Percentiles rank a stretch among this genome's conserved stretches.
These are phyloP conservation scores for Sinocyclocheilus anshuiensis DNA, from an alignment of 2,113 vertebrate species.

Conservation along the genomic window DNA sequence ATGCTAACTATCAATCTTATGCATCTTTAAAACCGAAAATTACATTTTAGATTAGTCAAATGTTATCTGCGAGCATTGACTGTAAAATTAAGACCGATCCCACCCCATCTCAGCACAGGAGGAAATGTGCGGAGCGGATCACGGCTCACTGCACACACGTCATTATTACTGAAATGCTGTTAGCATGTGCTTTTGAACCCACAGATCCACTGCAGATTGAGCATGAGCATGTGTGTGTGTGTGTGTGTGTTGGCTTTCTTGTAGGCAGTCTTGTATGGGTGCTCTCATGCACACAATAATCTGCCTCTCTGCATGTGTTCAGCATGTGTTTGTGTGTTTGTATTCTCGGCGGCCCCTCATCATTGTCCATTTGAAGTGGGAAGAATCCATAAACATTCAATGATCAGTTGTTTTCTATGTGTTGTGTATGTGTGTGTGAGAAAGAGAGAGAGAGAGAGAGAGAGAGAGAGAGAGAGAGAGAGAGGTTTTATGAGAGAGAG, in stretches of 20 bases:
- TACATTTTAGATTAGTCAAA: not conserved
- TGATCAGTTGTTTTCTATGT: constrained; percentile 7
- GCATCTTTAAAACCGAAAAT: not conserved
- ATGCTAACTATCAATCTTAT: not conserved
- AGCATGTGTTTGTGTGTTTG: constrained; percentile 23
- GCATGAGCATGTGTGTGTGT: not conserved
- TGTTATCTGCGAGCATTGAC: not conserved
- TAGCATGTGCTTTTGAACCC: not conserved
- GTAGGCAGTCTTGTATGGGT: constrained; percentile 13
- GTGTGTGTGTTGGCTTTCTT: constrained; percentile 10
- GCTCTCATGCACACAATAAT: constrained; percentile 47
- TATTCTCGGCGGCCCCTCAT: not conserved
- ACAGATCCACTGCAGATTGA: not conserved
- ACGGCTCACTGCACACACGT: not conserved
- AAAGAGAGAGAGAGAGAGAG: not conserved
- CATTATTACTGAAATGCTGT: constrained; percentile 13
- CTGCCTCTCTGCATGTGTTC: constrained; percentile 29
- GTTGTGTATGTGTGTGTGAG: not conserved
- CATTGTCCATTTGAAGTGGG: constrained; percentile 11
- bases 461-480: too few species aligned
- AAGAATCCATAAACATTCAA: constrained; percentile 30
- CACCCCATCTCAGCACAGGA: not conserved
- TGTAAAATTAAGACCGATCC: not conserved
- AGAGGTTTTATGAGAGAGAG: not conserved
- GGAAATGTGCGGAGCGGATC: not conserved